Percentiles rank a stretch among this genome's conserved stretches.
These are phyloP conservation scores for Colaptes auratus DNA, from an alignment of 2,113 vertebrate species.

Conservation along the genomic window DNA sequence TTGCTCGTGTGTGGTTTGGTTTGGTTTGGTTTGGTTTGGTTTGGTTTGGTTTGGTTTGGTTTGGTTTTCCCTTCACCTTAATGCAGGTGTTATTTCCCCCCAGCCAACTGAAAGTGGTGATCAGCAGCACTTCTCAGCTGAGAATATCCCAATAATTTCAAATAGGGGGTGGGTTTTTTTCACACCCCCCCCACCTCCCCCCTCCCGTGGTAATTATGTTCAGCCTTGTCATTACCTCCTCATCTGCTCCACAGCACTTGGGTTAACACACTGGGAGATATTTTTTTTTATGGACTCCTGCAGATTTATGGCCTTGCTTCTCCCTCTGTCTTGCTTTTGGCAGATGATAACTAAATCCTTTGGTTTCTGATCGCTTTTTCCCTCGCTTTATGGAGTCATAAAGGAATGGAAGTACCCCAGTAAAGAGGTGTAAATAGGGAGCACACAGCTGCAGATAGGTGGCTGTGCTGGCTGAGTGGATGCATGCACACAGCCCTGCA, in stretches of 20 bases:
- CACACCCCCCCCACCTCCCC: too few species aligned
- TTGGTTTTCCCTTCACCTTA: neutral
- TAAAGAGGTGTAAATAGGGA: conserved; percentile 23
- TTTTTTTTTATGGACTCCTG: conserved; percentile 13
- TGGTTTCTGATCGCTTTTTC: conserved; percentile 65
- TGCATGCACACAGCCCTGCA: neutral
- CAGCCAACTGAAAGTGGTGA: neutral
- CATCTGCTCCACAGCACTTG: conserved; percentile 20
- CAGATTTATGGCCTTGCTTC: conserved; percentile 29
- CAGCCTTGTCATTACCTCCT: conserved; percentile 22
- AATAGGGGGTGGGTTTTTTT: neutral
- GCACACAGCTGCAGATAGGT: neutral
- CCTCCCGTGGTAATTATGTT: neutral
- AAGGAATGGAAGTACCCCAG: conserved; percentile 44
- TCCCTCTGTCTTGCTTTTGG: conserved; percentile 40
- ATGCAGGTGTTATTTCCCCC: neutral
- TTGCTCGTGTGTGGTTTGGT: neutral
- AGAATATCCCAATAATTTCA: neutral
- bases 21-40: neutral
- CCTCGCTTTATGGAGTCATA: conserved; percentile 54
- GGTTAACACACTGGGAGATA: neutral
- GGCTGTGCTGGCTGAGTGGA: neutral
- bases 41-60: too few species aligned
- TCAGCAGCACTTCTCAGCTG: neutral
- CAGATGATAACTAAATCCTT: conserved; percentile 51